Evolutionary conservation across 2,113 vertebrate genomes (phyloP).

Genomic region (Ciconia boyciana): DNA sequence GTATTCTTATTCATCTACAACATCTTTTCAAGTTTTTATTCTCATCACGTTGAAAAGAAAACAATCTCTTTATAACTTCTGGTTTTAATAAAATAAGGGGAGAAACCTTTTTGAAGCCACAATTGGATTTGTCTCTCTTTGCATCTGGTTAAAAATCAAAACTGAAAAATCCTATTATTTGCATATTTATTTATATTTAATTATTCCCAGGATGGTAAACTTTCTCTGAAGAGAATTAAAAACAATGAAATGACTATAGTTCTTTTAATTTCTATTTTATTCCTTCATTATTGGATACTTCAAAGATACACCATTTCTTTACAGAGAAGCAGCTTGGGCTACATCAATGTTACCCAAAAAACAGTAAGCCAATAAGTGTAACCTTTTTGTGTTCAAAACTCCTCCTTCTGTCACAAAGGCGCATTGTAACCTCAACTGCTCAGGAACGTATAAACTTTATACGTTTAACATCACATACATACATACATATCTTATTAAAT

Average conservation of each 20-base stretch:
- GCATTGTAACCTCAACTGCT: background rate
- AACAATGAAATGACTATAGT: background rate
- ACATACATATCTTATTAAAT: background rate
- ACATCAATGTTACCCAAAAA: background rate
- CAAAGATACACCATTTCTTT: background rate
- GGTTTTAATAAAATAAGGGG: slow-evolving; percentile 26
- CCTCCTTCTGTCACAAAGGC: background rate
- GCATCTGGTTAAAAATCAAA: slow-evolving; percentile 18
- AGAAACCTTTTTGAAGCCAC: slow-evolving; percentile 17
- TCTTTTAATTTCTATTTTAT: background rate
- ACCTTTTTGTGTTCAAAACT: background rate
- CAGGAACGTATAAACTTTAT: background rate
- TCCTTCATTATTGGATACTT: background rate
- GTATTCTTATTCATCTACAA: background rate
- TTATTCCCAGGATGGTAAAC: background rate
- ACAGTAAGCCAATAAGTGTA: background rate
- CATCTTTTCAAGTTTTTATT: slow-evolving; percentile 17
- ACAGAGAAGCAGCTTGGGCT: background rate
- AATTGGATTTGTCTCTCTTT: slow-evolving; percentile 14
- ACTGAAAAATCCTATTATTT: background rate
- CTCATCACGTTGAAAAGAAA: background rate
- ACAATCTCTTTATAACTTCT: background rate
- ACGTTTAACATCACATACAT: background rate
- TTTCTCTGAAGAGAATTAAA: slow-evolving; percentile 11
- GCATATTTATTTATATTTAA: slow-evolving; percentile 33